Percentiles rank a stretch among this genome's conserved stretches.
phyloP scores from a whole-genome alignment of 2,888 invertebrate species.

The Galerucella calmariensis region DNA sequence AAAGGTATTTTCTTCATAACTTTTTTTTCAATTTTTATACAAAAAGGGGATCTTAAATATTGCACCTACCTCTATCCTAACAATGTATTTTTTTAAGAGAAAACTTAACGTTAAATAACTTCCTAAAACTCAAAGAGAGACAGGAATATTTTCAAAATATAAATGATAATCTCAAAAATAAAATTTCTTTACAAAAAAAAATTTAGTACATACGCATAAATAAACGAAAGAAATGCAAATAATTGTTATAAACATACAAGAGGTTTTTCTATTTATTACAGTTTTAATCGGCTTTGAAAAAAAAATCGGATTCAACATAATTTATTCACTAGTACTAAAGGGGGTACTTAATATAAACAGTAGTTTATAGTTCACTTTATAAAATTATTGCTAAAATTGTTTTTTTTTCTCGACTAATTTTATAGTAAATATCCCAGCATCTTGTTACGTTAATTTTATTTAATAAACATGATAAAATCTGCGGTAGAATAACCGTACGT shows the following conservation, averaged over 20 bases:
- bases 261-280: slow-evolving; percentile 27
- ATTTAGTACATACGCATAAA: slow-evolving; percentile 48
- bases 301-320: not conserved
- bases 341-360: slow-evolving; percentile 48
- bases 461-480: too few relatives aligned
- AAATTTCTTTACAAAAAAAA: slow-evolving; percentile 43
- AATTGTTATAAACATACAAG: slow-evolving; percentile 40
- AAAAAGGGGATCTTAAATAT: slow-evolving; percentile 60
- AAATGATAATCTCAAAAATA: slow-evolving; percentile 52
- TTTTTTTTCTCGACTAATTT: too few relatives aligned
- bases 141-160: slow-evolving; percentile 61
- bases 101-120: slow-evolving; percentile 58
- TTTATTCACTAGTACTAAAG: slow-evolving; percentile 26
- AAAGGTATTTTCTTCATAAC: slow-evolving; percentile 62
- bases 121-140: slow-evolving; percentile 58
- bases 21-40: slow-evolving; percentile 51
- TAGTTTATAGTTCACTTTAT: slow-evolving; percentile 51
- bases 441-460: too few relatives aligned
- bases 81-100: slow-evolving; percentile 53
- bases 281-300: slow-evolving; percentile 17
- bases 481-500: too few relatives aligned
- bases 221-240: slow-evolving; percentile 58
- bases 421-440: too few relatives aligned
- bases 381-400: not conserved
- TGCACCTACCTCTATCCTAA: slow-evolving; percentile 65